Conservation (phyloP, 2,888 invertebrate genomes). For the Seira sanloemensis region DNA sequence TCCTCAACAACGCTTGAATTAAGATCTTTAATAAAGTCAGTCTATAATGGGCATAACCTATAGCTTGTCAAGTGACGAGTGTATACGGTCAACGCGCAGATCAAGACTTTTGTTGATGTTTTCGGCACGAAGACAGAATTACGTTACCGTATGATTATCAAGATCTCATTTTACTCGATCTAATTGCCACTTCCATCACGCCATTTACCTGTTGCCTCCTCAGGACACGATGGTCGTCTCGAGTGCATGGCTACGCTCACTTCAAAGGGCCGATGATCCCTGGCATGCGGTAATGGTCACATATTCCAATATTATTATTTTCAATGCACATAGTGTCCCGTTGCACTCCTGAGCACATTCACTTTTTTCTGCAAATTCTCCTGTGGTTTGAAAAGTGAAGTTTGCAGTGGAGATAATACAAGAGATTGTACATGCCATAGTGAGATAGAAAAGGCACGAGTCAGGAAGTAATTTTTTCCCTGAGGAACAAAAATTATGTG, state of each 20-base stretch:
- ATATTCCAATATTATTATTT: neutral
- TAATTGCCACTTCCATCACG: no score
- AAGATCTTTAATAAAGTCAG: no score
- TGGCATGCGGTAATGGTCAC: neutral
- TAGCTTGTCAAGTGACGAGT: no score
- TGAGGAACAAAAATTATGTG: conserved; percentile 38
- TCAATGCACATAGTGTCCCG: neutral
- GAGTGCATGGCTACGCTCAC: conserved; percentile 19
- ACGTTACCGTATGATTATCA: no score
- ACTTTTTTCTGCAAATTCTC: neutral
- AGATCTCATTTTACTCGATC: no score
- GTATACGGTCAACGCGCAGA: conserved; percentile 40
- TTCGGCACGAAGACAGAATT: no score
- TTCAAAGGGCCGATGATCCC: conserved; percentile 45
- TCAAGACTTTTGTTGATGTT: conserved; percentile 44
- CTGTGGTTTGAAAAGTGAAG: neutral
- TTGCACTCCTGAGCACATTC: neutral
- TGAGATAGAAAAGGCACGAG: conserved; percentile 43
- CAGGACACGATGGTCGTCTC: conserved; percentile 19
- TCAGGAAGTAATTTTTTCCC: conserved; percentile 59
- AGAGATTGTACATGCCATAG: neutral
- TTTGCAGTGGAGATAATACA: no score
- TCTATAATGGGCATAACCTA: no score
- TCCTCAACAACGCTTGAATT: no score
- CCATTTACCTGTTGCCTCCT: no score